A percentile compares a stretch with the other conserved stretches of the same genome.
Evolutionary conservation across 2,888 invertebrate species (phyloP).

Genomic region (Drosophila aldrichi): DNA sequence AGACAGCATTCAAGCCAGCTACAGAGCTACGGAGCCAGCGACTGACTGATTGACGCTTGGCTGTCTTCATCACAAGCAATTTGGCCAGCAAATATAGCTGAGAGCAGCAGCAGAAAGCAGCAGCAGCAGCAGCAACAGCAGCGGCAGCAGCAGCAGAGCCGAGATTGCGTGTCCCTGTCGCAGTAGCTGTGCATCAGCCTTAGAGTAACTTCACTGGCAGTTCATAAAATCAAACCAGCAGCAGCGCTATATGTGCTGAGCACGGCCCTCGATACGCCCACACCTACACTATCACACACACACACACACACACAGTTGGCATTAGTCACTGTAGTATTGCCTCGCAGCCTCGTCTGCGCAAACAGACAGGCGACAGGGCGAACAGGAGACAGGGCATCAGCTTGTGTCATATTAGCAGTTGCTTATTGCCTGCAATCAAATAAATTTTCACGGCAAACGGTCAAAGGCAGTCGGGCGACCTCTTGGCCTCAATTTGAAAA

Average conservation of each 20-base stretch:
- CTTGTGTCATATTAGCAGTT: slow-evolving; percentile 77
- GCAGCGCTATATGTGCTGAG: slow-evolving; percentile 29
- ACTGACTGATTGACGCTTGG: slow-evolving; percentile 78
- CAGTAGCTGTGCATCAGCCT: slow-evolving; percentile 46
- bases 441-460: slow-evolving; percentile 78
- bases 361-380: slow-evolving; percentile 42
- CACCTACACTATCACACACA: background rate
- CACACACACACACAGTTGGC: slow-evolving; percentile 13
- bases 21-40: slow-evolving; percentile 39
- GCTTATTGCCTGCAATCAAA: slow-evolving; percentile 78
- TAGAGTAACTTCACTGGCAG: slow-evolving; percentile 69
- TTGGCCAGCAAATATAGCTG: slow-evolving; percentile 70
- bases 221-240: slow-evolving; percentile 74
- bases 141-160: slow-evolving; percentile 27
- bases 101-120: slow-evolving; percentile 11
- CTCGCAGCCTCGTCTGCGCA: slow-evolving; percentile 37
- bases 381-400: slow-evolving; percentile 37
- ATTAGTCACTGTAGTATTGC: slow-evolving; percentile 58
- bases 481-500: slow-evolving; percentile 57
- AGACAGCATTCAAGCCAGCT: slow-evolving; percentile 29
- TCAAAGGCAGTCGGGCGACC: slow-evolving; percentile 62
- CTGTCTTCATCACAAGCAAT: slow-evolving; percentile 81
- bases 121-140: slow-evolving; percentile 7
- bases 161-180: slow-evolving; percentile 66
- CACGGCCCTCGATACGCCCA: slow-evolving; percentile 51